These are phyloP conservation scores for Chrysogorgia sp. DNA, from an alignment of 92 coral and sea anemone genomes.

Conservation along the genomic window DNA sequence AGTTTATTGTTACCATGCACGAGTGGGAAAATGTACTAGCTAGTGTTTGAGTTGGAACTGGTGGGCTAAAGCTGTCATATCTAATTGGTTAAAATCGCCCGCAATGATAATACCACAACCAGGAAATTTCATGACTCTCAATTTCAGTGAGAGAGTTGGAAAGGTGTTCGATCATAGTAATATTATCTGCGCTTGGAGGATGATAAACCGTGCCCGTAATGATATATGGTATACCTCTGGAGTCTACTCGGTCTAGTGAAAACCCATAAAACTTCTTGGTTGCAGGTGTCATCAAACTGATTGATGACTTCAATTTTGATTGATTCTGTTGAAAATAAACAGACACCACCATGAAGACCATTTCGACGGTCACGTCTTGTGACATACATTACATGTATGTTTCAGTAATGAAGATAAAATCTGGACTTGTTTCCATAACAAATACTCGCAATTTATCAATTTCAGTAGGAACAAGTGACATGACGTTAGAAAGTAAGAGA, in stretches of 20 bases:
- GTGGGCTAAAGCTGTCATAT: neutral
- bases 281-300: too few species aligned
- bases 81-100: conserved; percentile 32
- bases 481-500: conserved; percentile 26
- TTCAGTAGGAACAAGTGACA: conserved; percentile 1
- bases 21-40: conserved; percentile 30
- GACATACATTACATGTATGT: neutral
- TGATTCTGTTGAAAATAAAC: neutral
- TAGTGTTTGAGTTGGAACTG: conserved; percentile 37
- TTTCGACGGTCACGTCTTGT: neutral
- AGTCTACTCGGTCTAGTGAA: neutral
- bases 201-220: conserved; percentile 15
- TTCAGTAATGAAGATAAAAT: neutral
- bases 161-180: conserved; percentile 8
- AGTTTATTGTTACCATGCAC: conserved; percentile 1
- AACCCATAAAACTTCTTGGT: conserved; percentile 6
- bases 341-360: conserved; percentile 25
- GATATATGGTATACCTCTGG: neutral
- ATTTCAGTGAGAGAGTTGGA: neutral
- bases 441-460: conserved; percentile 11
- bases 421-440: neutral
- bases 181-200: conserved; percentile 5
- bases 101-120: conserved; percentile 44
- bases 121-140: conserved; percentile 33
- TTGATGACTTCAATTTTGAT: conserved; percentile 2